Percentiles rank a stretch among this genome's conserved stretches.
These are phyloP conservation scores for Holacanthus passer DNA, from an alignment of 2,113 vertebrate genomes.

Conservation along the genomic window DNA sequence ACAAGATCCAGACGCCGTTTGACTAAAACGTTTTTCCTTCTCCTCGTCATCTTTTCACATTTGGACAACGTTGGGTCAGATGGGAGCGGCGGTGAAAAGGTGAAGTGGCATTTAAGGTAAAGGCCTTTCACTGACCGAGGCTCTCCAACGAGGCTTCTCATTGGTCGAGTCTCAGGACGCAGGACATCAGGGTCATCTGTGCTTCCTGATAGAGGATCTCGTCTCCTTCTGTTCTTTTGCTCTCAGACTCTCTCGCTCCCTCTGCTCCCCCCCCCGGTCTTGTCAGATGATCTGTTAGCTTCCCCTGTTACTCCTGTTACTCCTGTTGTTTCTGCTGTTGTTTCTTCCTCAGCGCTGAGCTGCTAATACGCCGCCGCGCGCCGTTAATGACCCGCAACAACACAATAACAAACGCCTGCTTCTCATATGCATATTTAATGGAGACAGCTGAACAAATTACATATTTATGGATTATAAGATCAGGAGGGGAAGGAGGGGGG, in stretches of 20 bases:
- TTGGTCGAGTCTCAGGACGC: not conserved
- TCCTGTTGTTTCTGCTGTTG: conserved; percentile 46
- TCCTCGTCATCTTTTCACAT: too few relatives aligned
- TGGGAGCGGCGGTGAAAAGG: not conserved
- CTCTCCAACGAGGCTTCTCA: not conserved
- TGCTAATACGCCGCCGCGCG: conserved; percentile 89
- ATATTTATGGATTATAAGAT: conserved; percentile 98
- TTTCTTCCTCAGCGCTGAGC: conserved; percentile 28
- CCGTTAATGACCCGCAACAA: conserved; percentile 94
- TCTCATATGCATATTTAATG: conserved; percentile 99
- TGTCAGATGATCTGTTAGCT: conserved; percentile 40
- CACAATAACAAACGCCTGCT: conserved; percentile 88
- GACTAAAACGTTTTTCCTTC: too few relatives aligned
- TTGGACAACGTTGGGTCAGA: too few relatives aligned
- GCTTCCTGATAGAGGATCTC: conserved; percentile 14
- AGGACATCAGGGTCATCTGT: conserved; percentile 34
- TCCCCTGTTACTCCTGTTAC: conserved; percentile 11
- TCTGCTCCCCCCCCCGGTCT: not conserved
- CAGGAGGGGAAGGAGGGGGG: conserved; percentile 54
- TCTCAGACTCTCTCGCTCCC: not conserved
- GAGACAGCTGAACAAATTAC: conserved; percentile 99
- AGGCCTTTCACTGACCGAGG: not conserved
- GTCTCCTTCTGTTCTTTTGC: not conserved
- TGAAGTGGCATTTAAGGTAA: not conserved
- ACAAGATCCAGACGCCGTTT: not conserved